Base-by-base conservation (phyloP, 2,888 invertebrate genomes). In the Carterocephalus palaemon region DNA sequence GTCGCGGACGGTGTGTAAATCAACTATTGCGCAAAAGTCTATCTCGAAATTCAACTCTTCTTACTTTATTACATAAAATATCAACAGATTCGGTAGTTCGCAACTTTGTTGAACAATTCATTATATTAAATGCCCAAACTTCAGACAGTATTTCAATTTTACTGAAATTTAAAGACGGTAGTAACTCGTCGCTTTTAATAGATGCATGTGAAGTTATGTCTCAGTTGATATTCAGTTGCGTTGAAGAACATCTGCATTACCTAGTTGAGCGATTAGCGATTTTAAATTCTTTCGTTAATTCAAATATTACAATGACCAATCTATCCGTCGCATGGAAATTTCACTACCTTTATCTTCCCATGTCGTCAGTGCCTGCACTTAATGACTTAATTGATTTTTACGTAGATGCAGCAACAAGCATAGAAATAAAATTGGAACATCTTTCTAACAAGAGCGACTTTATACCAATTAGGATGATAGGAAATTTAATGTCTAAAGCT, bases 251-350 rank as follows among this genome's bases (percentile, higher is more conserved):
- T 62, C 56, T 84, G 20, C 83, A 85, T 60, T 57, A 63, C 45
- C 56, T 82, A 43, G 54, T 75, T 2, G 68, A 62, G 49, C 63
- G 68, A 48, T 56, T 83, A 47, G 67, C 70, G 15, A 56, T 75
- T 39, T 53, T 86, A 22, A 79, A 75, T 54, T 66, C 75, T 28
- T 62, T 86, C 32, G 62, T 79, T 37, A 77, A 81, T 56, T 60
- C 71, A 16, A 74, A 70, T 51, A 61, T 77, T 24, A 64, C 75
- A 40, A 64, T 83, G 12, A 83, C 79, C 53, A 82, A 85, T 54
- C 60, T 85, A 36, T 71, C 83, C 20, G 62, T 78, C 7, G 73
- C 70, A 32, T 86, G 85, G 85, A 86, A 84, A 54, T 86, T 82
- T 50, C 78, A 83, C 49, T 86, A 86, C 40, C 69, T 86, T 55